Base-by-base conservation (phyloP, 2,797 vertebrate species). In the Argyrosomus regius region DNA sequence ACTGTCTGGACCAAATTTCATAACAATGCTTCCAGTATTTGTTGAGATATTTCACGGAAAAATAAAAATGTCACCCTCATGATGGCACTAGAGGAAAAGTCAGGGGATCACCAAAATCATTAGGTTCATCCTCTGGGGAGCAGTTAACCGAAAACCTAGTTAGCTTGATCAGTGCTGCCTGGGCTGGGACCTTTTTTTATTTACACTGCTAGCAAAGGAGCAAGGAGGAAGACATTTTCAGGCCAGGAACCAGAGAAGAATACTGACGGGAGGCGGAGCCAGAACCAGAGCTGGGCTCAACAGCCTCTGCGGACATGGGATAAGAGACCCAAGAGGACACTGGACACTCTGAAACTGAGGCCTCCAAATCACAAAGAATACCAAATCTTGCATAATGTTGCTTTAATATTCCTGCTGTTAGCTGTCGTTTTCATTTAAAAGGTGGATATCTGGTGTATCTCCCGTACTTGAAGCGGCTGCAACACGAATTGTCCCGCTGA, bases 371-470 rank as follows among this genome's bases (percentile, higher is more conserved):
- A 39, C 8, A 39, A 9, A 39, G 35, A 39, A 39, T 9, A 39
- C 35, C 8, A 39, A 39, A 39, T 9, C 35, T 39, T 39, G 35
- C 35, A 39, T 57, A 8, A 17, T 28, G 22, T 28, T 39, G 20
- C 16, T 10, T 39, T 72, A 43, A 64, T 53, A 65, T 75, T 54
- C 39, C 13, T 3, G 18, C 20, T 11, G 68, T 31, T 10, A 31
- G 18, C 5, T 5, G 35, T 78, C 59, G n/a, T 72, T 60, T 72
- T 39, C 35, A 9, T 39, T 39, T 39, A 39, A 24, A 57, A 60
- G 35, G 28, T n/a, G 45, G 45, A 62, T 74, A 18, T 75, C 26
- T 49, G 13, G 13, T 62, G 1, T 0, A 0, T 54, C n/a, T 28
- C 26, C 18, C 59, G 18, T 6, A 24, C 3, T 24, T 41, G 7